These are phyloP conservation scores for Diuraphis noxia DNA, from an alignment of 1,140 invertebrate species.

Conservation along the genomic window DNA sequence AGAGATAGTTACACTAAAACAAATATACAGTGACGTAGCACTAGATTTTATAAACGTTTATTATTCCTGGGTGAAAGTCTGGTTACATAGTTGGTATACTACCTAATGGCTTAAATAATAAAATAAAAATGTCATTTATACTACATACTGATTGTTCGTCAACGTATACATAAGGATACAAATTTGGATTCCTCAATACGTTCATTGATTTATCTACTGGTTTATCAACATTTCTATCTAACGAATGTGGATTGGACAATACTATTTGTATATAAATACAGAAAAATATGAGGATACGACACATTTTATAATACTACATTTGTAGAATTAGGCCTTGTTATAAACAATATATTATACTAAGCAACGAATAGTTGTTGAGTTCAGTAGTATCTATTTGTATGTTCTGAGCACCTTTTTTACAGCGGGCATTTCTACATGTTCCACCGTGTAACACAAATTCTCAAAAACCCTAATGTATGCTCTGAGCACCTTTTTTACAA, in stretches of 20 bases:
- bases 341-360: background rate
- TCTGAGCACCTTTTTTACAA: too few relatives aligned
- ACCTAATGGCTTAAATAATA: too few relatives aligned
- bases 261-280: background rate
- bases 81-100: too few relatives aligned
- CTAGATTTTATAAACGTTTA: too few relatives aligned
- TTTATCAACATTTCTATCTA: background rate
- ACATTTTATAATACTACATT: background rate
- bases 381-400: too few relatives aligned
- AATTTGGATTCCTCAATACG: background rate
- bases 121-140: background rate
- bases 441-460: too few relatives aligned
- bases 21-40: too few relatives aligned
- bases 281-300: background rate
- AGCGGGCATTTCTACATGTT: too few relatives aligned
- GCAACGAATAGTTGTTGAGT: background rate
- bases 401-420: too few relatives aligned
- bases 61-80: too few relatives aligned
- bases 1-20: too few relatives aligned
- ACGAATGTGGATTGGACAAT: background rate
- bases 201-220: background rate
- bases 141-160: background rate
- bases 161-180: background rate
- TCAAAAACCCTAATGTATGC: too few relatives aligned
- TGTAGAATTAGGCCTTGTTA: background rate